phyloP scores from a whole-genome alignment of 2,888 invertebrate genomes.

The Mimachlamys varia region DNA sequence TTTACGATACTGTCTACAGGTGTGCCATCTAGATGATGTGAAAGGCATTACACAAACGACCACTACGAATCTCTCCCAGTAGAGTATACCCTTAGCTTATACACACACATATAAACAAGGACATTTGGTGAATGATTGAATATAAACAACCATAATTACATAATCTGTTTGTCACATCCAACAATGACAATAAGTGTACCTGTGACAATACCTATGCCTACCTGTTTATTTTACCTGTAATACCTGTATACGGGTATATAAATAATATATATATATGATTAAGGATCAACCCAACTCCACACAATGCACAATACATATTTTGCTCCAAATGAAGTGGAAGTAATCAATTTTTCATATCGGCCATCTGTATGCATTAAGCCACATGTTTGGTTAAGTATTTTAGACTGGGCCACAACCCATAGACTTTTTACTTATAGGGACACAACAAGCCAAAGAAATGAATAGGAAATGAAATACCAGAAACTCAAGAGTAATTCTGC shows the following conservation, averaged over 20 bases:
- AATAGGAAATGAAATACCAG: no score
- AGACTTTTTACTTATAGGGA: no score
- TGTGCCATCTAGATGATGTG: background rate
- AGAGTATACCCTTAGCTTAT: background rate
- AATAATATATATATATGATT: background rate
- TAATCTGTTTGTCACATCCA: background rate
- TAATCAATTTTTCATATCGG: background rate
- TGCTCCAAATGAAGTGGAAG: background rate
- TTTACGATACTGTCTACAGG: background rate
- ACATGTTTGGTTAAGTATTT: background rate
- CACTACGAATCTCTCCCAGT: background rate
- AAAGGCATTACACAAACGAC: background rate
- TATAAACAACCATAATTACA: slow-evolving; percentile 2
- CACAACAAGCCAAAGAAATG: no score
- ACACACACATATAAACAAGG: background rate
- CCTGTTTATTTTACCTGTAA: background rate
- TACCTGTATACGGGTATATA: background rate
- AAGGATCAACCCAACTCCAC: background rate
- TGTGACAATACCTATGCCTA: background rate
- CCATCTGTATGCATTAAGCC: background rate
- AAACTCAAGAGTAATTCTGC: no score
- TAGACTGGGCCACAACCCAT: no score
- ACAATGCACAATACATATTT: no score
- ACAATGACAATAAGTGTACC: background rate
- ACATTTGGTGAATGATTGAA: background rate